These are phyloP conservation scores for Engraulis encrasicolus DNA, from an alignment of 2,113 vertebrate genomes.

Conservation along the genomic window DNA sequence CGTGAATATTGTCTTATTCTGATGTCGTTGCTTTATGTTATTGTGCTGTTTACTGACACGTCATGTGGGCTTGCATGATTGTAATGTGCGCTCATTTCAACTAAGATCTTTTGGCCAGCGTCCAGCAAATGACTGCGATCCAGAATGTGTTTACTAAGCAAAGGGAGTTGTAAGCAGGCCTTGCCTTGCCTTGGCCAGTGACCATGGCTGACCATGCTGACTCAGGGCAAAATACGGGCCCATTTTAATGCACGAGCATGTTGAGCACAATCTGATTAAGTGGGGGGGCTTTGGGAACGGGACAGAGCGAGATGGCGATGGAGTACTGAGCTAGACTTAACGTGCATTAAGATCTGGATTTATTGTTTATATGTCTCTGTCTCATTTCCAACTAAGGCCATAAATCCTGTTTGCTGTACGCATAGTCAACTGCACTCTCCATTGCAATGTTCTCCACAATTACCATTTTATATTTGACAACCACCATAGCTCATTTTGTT, in stretches of 20 bases:
- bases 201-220: neutral
- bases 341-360: slow-evolving; percentile 11
- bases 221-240: neutral
- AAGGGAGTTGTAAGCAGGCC: neutral
- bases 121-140: too few relatives aligned
- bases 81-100: too few relatives aligned
- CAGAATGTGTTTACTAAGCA: neutral
- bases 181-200: neutral
- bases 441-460: too few relatives aligned
- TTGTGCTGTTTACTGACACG: neutral
- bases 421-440: too few relatives aligned
- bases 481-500: too few relatives aligned
- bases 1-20: too few relatives aligned
- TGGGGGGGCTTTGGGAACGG: neutral
- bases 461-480: too few relatives aligned
- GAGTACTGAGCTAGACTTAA: neutral
- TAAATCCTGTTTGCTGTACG: neutral
- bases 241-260: neutral
- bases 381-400: neutral
- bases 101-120: too few relatives aligned
- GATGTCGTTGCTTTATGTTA: neutral
- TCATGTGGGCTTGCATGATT: neutral
- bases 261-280: neutral
- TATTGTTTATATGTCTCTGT: neutral
- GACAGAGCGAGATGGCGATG: neutral